A percentile compares a stretch with the other conserved stretches of the same genome.
These are phyloP conservation scores for Dreissena rostriformis DNA, from an alignment of 1,140 invertebrate species.

Conservation along the genomic window DNA sequence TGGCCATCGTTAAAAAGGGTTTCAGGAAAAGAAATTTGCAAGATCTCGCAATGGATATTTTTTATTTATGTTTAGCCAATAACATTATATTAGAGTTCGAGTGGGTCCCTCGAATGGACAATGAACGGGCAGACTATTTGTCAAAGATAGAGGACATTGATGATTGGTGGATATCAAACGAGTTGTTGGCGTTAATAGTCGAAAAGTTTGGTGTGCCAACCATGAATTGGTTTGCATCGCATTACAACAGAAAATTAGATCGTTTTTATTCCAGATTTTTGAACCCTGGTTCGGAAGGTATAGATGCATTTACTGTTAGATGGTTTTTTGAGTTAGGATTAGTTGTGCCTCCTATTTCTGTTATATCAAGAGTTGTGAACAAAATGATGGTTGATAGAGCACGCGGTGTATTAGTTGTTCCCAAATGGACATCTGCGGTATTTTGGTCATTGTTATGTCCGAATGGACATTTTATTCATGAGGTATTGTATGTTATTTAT, in stretches of 20 bases:
- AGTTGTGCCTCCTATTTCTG: not conserved
- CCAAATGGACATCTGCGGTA: constrained; percentile 16
- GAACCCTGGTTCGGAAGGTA: not conserved
- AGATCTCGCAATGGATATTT: constrained; percentile 6
- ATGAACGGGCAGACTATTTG: constrained; percentile 16
- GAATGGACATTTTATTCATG: not conserved
- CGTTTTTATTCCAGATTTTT: constrained; percentile 25
- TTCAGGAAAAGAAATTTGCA: constrained; percentile 15
- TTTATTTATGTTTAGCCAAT: constrained; percentile 9
- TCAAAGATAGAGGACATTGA: constrained; percentile 21
- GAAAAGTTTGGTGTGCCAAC: not conserved
- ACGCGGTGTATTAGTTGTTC: not conserved
- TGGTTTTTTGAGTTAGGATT: constrained; percentile 1
- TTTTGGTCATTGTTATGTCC: constrained; percentile 26
- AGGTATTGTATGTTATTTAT: constrained; percentile 25
- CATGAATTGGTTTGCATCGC: constrained; percentile 19
- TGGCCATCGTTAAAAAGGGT: constrained; percentile 9
- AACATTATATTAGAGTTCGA: not conserved
- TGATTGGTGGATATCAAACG: constrained; percentile 17
- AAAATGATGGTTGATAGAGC: constrained; percentile 21
- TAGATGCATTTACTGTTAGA: constrained; percentile 7
- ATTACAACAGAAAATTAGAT: constrained; percentile 1
- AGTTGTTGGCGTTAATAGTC: too few relatives aligned
- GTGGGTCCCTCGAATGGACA: constrained; percentile 22
- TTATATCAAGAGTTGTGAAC: constrained; percentile 6